A percentile compares a stretch with the other conserved stretches of the same genome.
phyloP scores from a whole-genome alignment of 1,140 invertebrate species.

The silkworm (Bombyx mori) region ASM3026992v2 NC_085121.1:1753501-1754000 shows the following conservation, averaged over 20 bases:
- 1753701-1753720: too few relatives aligned
- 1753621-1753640: slow-evolving; percentile 40
- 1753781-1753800: background rate
- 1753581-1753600: background rate
- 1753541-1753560: slow-evolving; percentile 81
- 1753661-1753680: background rate
- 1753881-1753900: slow-evolving; percentile 81
- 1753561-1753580: slow-evolving; percentile 55
- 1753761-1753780: too few relatives aligned
- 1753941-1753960: slow-evolving; percentile 87
- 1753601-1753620: slow-evolving; percentile 21
- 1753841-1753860: background rate
- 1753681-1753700: too few relatives aligned
- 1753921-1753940: slow-evolving; percentile 84
- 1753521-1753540: slow-evolving; percentile 42
- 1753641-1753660: background rate
- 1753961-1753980: slow-evolving; percentile 86
- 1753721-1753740: too few relatives aligned
- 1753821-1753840: too few relatives aligned
- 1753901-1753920: slow-evolving; percentile 88
- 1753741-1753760: too few relatives aligned
- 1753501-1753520: slow-evolving; percentile 55
- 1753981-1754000: slow-evolving; percentile 88
- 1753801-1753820: too few relatives aligned
- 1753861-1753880: slow-evolving; percentile 68